phyloP scores from a whole-genome alignment of 2,888 invertebrate genomes.

The Oegoconia quadripuncta region DNA sequence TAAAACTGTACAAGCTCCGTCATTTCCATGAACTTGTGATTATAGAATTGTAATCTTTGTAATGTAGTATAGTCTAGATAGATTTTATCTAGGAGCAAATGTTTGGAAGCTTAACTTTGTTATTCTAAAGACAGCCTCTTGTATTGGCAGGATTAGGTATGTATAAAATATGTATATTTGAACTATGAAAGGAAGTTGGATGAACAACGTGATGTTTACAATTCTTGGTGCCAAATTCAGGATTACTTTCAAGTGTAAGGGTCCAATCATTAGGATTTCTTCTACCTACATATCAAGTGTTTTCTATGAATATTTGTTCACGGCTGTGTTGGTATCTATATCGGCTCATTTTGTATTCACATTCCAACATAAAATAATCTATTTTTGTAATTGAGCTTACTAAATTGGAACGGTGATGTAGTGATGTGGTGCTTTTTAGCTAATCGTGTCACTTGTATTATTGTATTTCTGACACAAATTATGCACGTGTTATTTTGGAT shows the following conservation, averaged over 20 bases:
- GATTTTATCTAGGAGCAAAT: too few relatives aligned
- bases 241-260: too few relatives aligned
- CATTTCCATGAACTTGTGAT: not conserved
- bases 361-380: constrained; percentile 38
- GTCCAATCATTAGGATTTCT: constrained; percentile 2
- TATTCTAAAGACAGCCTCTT: not conserved
- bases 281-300: constrained; percentile 3
- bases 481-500: not conserved
- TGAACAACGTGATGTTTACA: not conserved
- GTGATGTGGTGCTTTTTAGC: constrained; percentile 32
- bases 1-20: not conserved
- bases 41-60: not conserved
- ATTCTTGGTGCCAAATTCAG: constrained; percentile 6
- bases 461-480: constrained; percentile 1
- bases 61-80: too few relatives aligned
- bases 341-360: constrained; percentile 31
- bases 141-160: too few relatives aligned
- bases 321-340: constrained; percentile 3
- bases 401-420: constrained; percentile 8
- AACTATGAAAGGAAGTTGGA: too few relatives aligned
- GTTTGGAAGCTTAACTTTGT: not conserved
- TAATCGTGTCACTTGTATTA: constrained; percentile 1
- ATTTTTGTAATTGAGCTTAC: constrained; percentile 35
- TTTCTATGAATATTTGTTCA: not conserved
- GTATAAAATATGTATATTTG: too few relatives aligned